Evolutionary conservation across 2,797 vertebrate species (phyloP).

Genomic region (Pangasius krempfi): DNA sequence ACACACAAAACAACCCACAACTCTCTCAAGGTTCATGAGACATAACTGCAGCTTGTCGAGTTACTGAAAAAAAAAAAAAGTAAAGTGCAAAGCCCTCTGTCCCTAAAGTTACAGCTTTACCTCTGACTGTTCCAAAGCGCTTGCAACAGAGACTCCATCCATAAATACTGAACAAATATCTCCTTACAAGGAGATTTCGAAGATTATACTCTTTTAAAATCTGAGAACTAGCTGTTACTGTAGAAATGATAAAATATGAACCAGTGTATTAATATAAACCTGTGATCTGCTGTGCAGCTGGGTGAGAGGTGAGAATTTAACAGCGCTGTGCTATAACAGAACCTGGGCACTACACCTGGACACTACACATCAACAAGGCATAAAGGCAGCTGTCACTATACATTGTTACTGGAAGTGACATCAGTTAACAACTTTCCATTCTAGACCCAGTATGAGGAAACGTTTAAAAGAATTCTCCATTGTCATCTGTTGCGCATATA

Average conservation of each 20-base stretch:
- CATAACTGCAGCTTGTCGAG: not conserved
- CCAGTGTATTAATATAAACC: not conserved
- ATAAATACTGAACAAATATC: not conserved
- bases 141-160: not conserved
- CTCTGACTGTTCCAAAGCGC: not conserved
- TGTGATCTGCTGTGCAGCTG: not conserved
- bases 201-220: not conserved
- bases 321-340: too few species aligned
- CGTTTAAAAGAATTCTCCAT: too few species aligned
- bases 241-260: not conserved
- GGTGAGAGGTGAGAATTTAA: too few species aligned
- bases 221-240: not conserved
- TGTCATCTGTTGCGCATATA: too few species aligned
- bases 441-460: too few species aligned
- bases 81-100: not conserved
- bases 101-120: not conserved
- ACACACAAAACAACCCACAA: not conserved
- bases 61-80: not conserved
- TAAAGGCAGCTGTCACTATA: too few species aligned
- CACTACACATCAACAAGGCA: too few species aligned
- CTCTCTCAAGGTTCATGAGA: not conserved
- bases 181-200: not conserved
- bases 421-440: too few species aligned
- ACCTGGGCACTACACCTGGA: too few species aligned
- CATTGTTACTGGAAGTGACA: too few species aligned